A percentile compares a stretch with the other conserved stretches of the same genome.
Conservation (phyloP, 1,140 invertebrate species). For the Drosophila lacteicornis region DNA sequence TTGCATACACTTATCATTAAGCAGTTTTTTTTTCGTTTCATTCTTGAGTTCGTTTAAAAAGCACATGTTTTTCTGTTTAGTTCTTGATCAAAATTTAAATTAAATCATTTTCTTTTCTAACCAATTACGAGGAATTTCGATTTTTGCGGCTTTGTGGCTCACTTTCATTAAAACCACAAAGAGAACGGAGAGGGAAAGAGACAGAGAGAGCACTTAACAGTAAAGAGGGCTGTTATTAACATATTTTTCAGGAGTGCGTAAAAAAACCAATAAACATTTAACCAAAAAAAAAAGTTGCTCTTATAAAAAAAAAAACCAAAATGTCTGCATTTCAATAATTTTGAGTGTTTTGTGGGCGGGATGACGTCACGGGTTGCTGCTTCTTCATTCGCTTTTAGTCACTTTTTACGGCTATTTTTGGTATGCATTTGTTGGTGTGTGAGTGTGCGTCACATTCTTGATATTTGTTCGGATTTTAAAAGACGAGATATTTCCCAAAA, state of each 20-base stretch:
- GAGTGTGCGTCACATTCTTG: constrained; percentile 59
- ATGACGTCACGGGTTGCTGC: constrained; percentile 58
- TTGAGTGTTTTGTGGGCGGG: constrained; percentile 56
- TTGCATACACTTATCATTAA: constrained; percentile 13
- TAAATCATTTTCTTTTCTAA: constrained; percentile 33
- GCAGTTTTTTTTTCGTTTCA: constrained; percentile 2
- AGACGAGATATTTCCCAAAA: constrained; percentile 5
- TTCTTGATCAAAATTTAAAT: constrained; percentile 22
- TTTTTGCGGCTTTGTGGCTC: constrained; percentile 59
- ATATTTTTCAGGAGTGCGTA: constrained; percentile 48
- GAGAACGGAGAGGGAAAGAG: constrained; percentile 18
- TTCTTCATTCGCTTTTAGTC: constrained; percentile 10
- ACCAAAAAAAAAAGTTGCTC: constrained; percentile 49
- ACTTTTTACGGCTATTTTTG: constrained; percentile 43
- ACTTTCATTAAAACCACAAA: constrained; percentile 54
- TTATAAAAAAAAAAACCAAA: constrained; percentile 27
- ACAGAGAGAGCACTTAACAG: constrained; percentile 26
- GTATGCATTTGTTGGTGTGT: constrained; percentile 28
- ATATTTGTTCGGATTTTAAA: constrained; percentile 69
- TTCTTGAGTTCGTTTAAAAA: constrained; percentile 15
- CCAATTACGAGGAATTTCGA: constrained; percentile 27
- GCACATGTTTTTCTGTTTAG: constrained; percentile 20
- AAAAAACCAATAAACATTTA: constrained; percentile 44
- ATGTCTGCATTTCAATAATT: constrained; percentile 58
- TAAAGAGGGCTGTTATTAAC: constrained; percentile 35